Conservation (phyloP, 2,797 vertebrate species). For the Hippoglossus hippoglossus region DNA sequence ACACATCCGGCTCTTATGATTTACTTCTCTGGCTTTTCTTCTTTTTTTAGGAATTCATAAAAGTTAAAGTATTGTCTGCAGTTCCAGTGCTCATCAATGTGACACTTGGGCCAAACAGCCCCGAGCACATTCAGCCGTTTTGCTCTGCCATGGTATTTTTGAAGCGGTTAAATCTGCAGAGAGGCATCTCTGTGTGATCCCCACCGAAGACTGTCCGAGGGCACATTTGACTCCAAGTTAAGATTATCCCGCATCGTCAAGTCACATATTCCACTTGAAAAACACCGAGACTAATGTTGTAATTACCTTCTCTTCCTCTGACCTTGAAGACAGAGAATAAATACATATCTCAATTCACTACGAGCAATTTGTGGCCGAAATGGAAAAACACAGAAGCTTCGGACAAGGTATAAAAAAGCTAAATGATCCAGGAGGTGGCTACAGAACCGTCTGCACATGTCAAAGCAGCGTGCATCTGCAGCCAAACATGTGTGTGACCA, state of each 20-base stretch:
- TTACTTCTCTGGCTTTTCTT: background rate
- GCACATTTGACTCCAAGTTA: conserved; percentile 12
- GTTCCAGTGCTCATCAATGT: conserved; percentile 39
- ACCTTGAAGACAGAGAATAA: background rate
- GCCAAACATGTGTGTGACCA: conserved; percentile 33
- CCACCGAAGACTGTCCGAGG: conserved; percentile 15
- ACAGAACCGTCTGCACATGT: conserved; percentile 21
- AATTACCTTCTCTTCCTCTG: background rate
- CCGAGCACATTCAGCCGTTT: conserved; percentile 13
- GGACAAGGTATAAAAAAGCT: too few species aligned
- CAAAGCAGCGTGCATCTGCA: conserved; percentile 13
- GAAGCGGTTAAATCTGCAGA: conserved; percentile 18
- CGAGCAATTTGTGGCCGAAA: background rate
- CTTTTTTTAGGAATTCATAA: conserved; percentile 3
- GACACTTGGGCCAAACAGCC: conserved; percentile 39
- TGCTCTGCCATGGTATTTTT: conserved; percentile 22
- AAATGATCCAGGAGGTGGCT: background rate
- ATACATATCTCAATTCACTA: background rate
- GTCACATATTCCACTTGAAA: conserved; percentile 4
- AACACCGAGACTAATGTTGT: background rate
- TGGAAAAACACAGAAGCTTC: background rate
- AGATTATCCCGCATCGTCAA: background rate
- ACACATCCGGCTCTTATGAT: conserved; percentile 24
- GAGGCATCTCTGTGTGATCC: conserved; percentile 25
- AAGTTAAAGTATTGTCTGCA: conserved; percentile 31